Base-by-base conservation (phyloP, 2,797 vertebrate genomes). In the Apogon hyalosoma region DNA sequence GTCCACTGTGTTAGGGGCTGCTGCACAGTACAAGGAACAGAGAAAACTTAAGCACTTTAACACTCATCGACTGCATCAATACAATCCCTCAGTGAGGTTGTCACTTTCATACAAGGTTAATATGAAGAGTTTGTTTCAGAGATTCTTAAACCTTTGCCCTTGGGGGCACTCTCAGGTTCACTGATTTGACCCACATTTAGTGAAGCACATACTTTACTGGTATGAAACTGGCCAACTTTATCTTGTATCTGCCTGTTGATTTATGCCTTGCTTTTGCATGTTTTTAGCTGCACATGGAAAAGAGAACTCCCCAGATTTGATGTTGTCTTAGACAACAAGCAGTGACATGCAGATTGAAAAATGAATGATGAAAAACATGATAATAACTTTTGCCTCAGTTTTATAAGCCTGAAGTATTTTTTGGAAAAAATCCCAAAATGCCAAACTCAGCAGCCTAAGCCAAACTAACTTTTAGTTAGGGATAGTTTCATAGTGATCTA, bases 201-300 rank as follows among this genome's bases (percentile, higher is more conserved):
- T 36, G 33, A 36, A 15, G 6, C 36, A 12, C 43, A 13, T 46
- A 28, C 45, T n/a, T 4, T 33, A 7, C 36, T 24, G 21, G 39
- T 18, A 28, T 21, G 8, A 54, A 65, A 18, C 3, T 45, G 7
- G 5, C 11, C 13, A n/a, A 41, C 36, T 14, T 55, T 56, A 64
- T 64, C 52, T 15, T 41, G 8, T 45, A 21, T 66, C 42, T 49
- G 9, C 45, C 9, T 16, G 21, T 40, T 55, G 63, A 55, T 66
- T 24, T 6, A 31, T 49, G 40, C 42, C 18, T 46, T n/a, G 11
- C 21, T 16, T 18, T 38, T 42, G 11, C 53, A 55, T 65, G 11
- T 66, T 47, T 66, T 33, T 11, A 31, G 18, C 11, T 18, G 41
- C 42, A 24, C 11, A 18, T 39, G 21, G 11, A 14, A 16, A 49